Base-by-base conservation (phyloP, 2,113 vertebrate genomes). In the Melanerpes formicivorus region DNA sequence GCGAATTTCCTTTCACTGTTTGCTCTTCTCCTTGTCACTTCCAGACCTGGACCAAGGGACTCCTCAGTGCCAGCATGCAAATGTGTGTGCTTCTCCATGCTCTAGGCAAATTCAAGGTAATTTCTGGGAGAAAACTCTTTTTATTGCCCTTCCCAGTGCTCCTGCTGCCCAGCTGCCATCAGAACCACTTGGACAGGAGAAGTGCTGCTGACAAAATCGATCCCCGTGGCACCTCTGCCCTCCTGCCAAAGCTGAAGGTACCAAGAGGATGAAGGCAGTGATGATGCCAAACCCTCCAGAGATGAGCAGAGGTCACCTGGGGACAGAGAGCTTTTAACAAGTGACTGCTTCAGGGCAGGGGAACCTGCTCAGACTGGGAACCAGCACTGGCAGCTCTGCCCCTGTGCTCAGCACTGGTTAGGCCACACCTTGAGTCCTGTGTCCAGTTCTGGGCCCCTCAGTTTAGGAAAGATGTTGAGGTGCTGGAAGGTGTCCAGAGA, bases 121-220 rank as follows among this genome's bases (percentile, higher is more conserved):
- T 95, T 94, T 93, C 75, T 94, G 62, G 23, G 62, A 90, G 66
- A 90, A 88, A 91, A 71, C 87, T 90, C 32, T 77, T 83, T 96
- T 95, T 91, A 95, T 86, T 59, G 95, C 88, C 5, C 54, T 42
- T 97, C 94, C 96, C 96, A 86, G 88, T 5, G 66, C 95, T 96
- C 94, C 95, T 44, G 13, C 93, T 82, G 40, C 90, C 88, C 97
- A 97, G 96, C 97, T 97, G 96, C 29, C n/a, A 65, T 52, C 94
- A 95, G 96, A 94, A 93, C 88, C 95, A 58, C 96, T 97, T 89
- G 92, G 91, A 85, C 40, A 55, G 73, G 94, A 86, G 96, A 97
- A 29, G 96, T 89, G 95, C 95, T 95, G 71, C 93, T 95, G 95
- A 97, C 93, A 64, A 95, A 96, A 97, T 95, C 74, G 89, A 54